phyloP scores from a whole-genome alignment of 2,888 invertebrate species.

The Galerucella nymphaeae region DNA sequence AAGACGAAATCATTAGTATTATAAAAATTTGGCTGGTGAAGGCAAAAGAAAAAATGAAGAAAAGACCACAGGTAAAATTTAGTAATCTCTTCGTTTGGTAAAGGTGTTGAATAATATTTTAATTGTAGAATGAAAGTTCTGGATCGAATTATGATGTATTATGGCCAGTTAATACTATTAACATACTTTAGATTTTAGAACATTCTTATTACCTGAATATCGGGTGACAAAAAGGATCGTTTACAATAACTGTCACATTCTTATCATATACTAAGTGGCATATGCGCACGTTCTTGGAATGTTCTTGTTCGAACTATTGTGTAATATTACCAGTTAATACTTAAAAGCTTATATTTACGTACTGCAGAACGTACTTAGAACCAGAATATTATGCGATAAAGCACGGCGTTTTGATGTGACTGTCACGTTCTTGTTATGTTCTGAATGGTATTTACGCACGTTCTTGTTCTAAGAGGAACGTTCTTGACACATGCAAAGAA shows the following conservation, averaged over 20 bases:
- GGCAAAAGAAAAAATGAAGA: no score
- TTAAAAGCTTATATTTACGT: no score
- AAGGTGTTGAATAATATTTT: neutral
- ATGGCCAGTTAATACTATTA: no score
- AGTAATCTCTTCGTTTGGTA: neutral
- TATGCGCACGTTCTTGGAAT: neutral
- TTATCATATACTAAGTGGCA: neutral
- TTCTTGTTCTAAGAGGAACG: neutral
- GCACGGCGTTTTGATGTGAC: neutral
- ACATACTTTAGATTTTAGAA: no score
- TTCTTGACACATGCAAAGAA: neutral
- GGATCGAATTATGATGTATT: no score
- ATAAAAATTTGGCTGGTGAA: no score
- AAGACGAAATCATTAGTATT: no score
- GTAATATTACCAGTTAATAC: neutral
- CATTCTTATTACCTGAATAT: no score
- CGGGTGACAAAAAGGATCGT: no score
- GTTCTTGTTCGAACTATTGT: neutral
- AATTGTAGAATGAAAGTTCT: neutral
- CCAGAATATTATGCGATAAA: constrained; percentile 4
- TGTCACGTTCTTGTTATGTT: neutral
- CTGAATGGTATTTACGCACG: neutral
- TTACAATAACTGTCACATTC: neutral
- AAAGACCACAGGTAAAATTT: no score
- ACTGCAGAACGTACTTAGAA: neutral